Base-by-base conservation (phyloP, 53 echinoderm and acorn worm species). In the Stichopus horrens region DNA sequence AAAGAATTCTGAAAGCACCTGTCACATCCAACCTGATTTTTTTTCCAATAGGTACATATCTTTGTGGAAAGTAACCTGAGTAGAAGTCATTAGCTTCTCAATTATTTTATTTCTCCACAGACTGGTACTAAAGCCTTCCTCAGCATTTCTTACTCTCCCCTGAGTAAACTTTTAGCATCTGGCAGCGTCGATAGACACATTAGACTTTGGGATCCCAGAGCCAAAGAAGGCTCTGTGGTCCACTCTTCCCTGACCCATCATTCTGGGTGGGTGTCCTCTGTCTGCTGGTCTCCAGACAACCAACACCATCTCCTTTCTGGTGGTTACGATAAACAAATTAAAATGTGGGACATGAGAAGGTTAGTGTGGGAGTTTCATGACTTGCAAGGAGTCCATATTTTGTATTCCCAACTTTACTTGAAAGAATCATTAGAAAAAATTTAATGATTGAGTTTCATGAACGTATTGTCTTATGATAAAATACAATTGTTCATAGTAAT, bases 261-360 rank as follows among this genome's bases (percentile, higher is more conserved):
- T 76, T 82, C 87, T 74, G 98, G 98, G 75, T 97, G 98, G 98
- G 95, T 97, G 65, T 92, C 98, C 18, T 91, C 98, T 2, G 98
- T 97, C 1, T 80, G 86, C 13, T 97, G 98, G 98, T 97, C 98
- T 23, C 95, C 94, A 77, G 89, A 90, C 86, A 93, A 95, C 89
- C 77, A 71, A 52, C 86, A 95, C 73, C 98, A 94, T 52, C 91
- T 97, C 51, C 92, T 97, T 21, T 97, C 98, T 13, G 98, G 98
- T 57, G 95, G 95, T 2, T 97, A 95, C 78, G 98, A 97, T 81
- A 95, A 97, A 73, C 91, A 95, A 9, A 73, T 97, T 11, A 97
- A 97, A 73, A 84, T 97, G 23, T 97, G 98, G 98, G 98, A 97
- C 75, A 97, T 94, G 16, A 89, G 98, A 90, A 97, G 98, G 96